phyloP scores from a whole-genome alignment of 2,888 invertebrate genomes.

The Bombylius discolor region DNA sequence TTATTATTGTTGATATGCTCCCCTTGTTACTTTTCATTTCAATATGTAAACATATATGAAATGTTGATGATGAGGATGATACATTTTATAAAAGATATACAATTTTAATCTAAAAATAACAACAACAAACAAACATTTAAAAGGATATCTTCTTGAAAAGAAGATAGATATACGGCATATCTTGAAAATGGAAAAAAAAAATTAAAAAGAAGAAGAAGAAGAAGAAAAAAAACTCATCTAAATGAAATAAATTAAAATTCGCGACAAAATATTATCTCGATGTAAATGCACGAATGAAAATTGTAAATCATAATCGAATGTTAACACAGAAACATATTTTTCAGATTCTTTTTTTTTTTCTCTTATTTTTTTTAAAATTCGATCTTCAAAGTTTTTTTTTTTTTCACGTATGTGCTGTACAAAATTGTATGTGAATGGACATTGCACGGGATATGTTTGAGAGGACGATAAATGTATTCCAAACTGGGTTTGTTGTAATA shows the following conservation, averaged over 20 bases:
- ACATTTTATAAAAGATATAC: too few species aligned
- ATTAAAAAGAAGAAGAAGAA: too few species aligned
- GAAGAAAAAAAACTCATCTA: slow-evolving; percentile 1
- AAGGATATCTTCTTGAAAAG: too few species aligned
- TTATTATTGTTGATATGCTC: not conserved
- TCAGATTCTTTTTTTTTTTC: not conserved
- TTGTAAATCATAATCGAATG: slow-evolving; percentile 6
- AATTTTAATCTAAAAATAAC: not conserved
- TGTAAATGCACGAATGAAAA: slow-evolving; percentile 5
- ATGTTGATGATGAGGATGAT: too few species aligned
- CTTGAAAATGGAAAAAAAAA: too few species aligned
- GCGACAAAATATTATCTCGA: slow-evolving; percentile 11
- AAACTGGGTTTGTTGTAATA: too few species aligned
- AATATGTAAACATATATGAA: not conserved
- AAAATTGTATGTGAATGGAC: too few species aligned
- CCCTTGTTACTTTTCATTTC: not conserved
- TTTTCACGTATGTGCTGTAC: too few species aligned
- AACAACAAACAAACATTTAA: too few species aligned
- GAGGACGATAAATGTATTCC: too few species aligned
- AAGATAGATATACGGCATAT: too few species aligned
- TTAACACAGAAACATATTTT: not conserved
- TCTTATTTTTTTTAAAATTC: not conserved
- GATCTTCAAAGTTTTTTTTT: not conserved
- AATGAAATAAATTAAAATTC: slow-evolving; percentile 10
- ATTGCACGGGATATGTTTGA: too few species aligned